Evolutionary conservation across 2,113 vertebrate genomes (phyloP), one percentile per base, ranked within the genome.

Genomic region (Cryptomyrus ogoouensis): DNA sequence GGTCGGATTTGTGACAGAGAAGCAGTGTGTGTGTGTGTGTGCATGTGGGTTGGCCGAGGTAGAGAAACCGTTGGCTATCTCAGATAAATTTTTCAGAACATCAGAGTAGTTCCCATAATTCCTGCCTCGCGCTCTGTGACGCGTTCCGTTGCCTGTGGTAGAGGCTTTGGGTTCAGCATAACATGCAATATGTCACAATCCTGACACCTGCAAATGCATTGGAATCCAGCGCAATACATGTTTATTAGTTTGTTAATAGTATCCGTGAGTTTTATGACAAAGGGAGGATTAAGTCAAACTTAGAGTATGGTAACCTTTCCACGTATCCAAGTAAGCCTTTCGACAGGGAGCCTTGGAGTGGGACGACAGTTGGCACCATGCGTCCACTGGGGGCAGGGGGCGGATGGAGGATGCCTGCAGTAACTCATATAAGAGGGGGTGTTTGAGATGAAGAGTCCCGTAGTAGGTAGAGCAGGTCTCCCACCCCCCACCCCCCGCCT

Each of bases 231-330:
- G 56, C 39, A 31, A 77, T 52, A 39, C 52, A 27, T 89, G 10
- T 84, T 39, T 52, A 85, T 84, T 85, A 19, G 35, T 85, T 56
- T 62, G 52, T 85, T 89, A 62, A 62, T 89, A 49, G 77, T 85
- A 89, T 85, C 80, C 53, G 24, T 39, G 53, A 84, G 52, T 89
- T 52, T 49, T 62, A 53, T 44, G 42, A 80, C 7, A 53, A 84
- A 89, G 80, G 77, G 39, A 0, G 53, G 89, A 89, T 89, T 44
- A 84, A 85, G 83, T 89, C 9, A 27, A 39, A 84, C 77, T 62
- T 84, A 83, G 77, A 89, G 88, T 21, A 83, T 74, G 50, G 74
- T 83, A 83, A 66, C 74, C 66, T 50, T 89, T 83, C 74, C 35
- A 49, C 56, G 50, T 83, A 53, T 83, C 31, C 19, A 39, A 31